Base-by-base conservation (phyloP, 1,140 invertebrate species). In the Brachystomella parvula region DNA sequence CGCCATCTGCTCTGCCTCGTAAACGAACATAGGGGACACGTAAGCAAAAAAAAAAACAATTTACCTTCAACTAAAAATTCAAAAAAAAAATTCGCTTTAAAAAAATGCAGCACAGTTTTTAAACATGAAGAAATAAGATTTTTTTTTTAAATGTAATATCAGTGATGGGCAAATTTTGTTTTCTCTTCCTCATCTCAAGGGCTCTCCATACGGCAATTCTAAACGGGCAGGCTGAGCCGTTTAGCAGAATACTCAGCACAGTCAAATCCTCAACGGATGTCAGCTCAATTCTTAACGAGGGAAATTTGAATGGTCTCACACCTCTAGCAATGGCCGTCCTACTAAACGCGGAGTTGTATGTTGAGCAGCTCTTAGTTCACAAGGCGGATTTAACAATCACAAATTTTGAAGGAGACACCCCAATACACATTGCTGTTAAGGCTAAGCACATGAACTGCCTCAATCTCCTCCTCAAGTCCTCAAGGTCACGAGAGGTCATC, bases 21-120 rank as follows among this genome's bases (percentile, higher is more conserved):
- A 19, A 68, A 72, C 49, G 67, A 69, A 44, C 66, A 67, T 63
- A n/a, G 70, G 70, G 29, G 65, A 72, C 56, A 72, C 69, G 70
- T 72, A 56, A 66, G 65, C 62, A 19, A 15, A 12, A 21, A 32
- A 6, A 35, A 57, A 29, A 53, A 53, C 49, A n/a, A n/a, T n/a
- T n/a, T n/a, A n/a, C n/a, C n/a, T n/a, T n/a, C n/a, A n/a, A n/a
- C n/a, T n/a, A n/a, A n/a, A n/a, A n/a, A n/a, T n/a, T n/a, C n/a
- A n/a, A n/a, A n/a, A n/a, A n/a, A n/a, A n/a, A n/a, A n/a, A n/a
- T n/a, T n/a, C n/a, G n/a, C n/a, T n/a, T n/a, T n/a, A n/a, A n/a
- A n/a, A n/a, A n/a, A n/a, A n/a, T n/a, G n/a, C n/a, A n/a, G n/a
- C n/a, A n/a, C n/a, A n/a, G n/a, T n/a, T n/a, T n/a, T n/a, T n/a